These are phyloP conservation scores for Araneus ventricosus DNA, from an alignment of 1,140 invertebrate genomes.

Conservation along the genomic window DNA sequence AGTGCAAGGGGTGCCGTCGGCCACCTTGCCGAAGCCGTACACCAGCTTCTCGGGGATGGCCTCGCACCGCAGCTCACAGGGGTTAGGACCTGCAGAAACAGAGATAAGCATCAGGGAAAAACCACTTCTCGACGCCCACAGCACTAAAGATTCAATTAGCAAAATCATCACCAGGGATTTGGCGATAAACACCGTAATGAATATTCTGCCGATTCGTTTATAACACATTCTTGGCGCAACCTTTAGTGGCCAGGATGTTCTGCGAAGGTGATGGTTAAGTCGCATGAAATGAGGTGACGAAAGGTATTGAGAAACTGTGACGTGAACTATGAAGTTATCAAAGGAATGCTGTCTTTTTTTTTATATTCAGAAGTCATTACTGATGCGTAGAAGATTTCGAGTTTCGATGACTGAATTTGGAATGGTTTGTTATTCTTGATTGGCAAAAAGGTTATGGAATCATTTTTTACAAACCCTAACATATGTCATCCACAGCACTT, in stretches of 20 bases:
- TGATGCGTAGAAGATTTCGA: neutral
- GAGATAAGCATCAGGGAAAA: slow-evolving; percentile 59
- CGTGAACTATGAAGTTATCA: too few species aligned
- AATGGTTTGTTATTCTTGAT: too few species aligned
- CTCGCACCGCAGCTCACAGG: slow-evolving; percentile 76
- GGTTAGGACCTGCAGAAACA: slow-evolving; percentile 75
- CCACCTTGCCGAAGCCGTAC: slow-evolving; percentile 79
- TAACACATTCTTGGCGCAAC: neutral
- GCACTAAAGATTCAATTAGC: slow-evolving; percentile 4
- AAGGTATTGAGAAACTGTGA: neutral
- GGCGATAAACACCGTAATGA: neutral
- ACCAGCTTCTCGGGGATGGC: slow-evolving; percentile 71
- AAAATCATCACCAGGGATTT: slow-evolving; percentile 4
- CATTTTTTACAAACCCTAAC: too few species aligned
- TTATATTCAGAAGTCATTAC: neutral
- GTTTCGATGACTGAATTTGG: neutral
- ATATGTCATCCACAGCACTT: too few species aligned
- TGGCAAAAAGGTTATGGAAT: too few species aligned
- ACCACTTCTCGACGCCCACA: neutral
- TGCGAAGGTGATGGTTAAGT: too few species aligned
- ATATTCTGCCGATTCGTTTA: neutral
- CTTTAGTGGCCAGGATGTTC: too few species aligned
- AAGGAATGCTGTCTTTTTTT: too few species aligned
- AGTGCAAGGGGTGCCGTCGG: slow-evolving; percentile 81
- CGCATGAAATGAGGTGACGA: neutral